A percentile compares a stretch with the other conserved stretches of the same genome.
phyloP scores from a whole-genome alignment of 2,888 invertebrate species.

The Eumacrocentrus americanus region DNA sequence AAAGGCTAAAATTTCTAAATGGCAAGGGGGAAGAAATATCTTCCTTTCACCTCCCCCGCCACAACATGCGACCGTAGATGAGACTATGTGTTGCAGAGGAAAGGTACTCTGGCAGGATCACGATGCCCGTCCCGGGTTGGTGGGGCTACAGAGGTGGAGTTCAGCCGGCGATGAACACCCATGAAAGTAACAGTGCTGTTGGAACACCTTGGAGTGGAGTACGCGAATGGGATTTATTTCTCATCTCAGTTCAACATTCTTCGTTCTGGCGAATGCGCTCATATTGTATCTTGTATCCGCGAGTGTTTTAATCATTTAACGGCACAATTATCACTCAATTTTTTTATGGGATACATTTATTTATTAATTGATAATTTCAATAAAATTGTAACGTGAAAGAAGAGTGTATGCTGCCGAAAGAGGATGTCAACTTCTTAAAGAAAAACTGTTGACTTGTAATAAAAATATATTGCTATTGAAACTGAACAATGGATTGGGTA shows the following conservation, averaged over 20 bases:
- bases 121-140: conserved; percentile 28
- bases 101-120: conserved; percentile 30
- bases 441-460: conserved; percentile 16
- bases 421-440: conserved; percentile 36
- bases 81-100: conserved; percentile 16
- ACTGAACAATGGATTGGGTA: conserved; percentile 37
- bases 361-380: neutral
- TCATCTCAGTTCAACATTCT: conserved; percentile 15
- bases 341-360: neutral
- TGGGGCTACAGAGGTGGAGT: conserved; percentile 44
- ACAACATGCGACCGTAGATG: conserved; percentile 20
- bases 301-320: neutral
- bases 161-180: conserved; percentile 47
- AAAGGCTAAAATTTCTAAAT: conserved; percentile 27
- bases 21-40: conserved; percentile 45
- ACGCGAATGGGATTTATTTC: conserved; percentile 32
- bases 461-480: neutral
- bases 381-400: neutral
- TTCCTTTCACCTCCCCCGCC: conserved; percentile 53
- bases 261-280: conserved; percentile 13
- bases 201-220: conserved; percentile 38
- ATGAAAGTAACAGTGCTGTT: conserved; percentile 60
- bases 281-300: neutral
- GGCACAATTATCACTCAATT: neutral
- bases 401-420: conserved; percentile 21